phyloP scores from a whole-genome alignment of 2,888 invertebrate species.

The Cetonia aurata region DNA sequence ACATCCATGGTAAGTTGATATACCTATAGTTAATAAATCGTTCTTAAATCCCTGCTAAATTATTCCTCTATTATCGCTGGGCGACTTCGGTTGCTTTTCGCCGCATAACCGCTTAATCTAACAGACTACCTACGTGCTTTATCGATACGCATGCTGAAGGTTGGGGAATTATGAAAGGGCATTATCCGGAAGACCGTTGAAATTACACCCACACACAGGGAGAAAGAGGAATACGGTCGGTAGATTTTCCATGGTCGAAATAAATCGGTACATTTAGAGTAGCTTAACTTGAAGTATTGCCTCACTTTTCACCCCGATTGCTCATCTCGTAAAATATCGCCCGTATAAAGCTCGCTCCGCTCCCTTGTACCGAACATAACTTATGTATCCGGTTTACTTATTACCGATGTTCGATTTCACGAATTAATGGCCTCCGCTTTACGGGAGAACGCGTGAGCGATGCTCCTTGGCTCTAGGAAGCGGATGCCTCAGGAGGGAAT shows the following conservation, averaged over 20 bases:
- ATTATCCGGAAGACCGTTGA: constrained; percentile 6
- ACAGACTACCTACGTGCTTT: too few species aligned
- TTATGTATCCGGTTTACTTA: constrained; percentile 41
- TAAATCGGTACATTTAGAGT: constrained; percentile 39
- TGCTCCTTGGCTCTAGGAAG: constrained; percentile 1
- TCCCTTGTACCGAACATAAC: constrained; percentile 28
- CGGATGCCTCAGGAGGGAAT: constrained; percentile 14
- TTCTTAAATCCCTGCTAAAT: too few species aligned
- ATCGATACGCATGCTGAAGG: background rate
- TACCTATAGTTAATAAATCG: background rate
- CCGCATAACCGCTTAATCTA: too few species aligned
- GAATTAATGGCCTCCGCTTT: constrained; percentile 34
- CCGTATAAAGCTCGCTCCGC: constrained; percentile 26
- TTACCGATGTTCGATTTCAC: constrained; percentile 39
- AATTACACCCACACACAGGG: background rate
- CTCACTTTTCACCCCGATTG: constrained; percentile 37
- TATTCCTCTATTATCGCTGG: too few species aligned
- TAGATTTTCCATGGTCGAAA: constrained; percentile 11
- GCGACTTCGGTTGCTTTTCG: too few species aligned
- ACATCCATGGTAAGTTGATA: background rate
- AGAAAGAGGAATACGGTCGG: constrained; percentile 3
- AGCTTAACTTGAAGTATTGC: constrained; percentile 37
- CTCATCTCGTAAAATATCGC: constrained; percentile 41
- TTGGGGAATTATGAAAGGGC: constrained; percentile 18
- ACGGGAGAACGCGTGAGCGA: constrained; percentile 31